Evolutionary conservation across 2,888 invertebrate genomes (phyloP), one percentile per base, ranked within the genome.

Genomic region (Drosophila borealis): DNA sequence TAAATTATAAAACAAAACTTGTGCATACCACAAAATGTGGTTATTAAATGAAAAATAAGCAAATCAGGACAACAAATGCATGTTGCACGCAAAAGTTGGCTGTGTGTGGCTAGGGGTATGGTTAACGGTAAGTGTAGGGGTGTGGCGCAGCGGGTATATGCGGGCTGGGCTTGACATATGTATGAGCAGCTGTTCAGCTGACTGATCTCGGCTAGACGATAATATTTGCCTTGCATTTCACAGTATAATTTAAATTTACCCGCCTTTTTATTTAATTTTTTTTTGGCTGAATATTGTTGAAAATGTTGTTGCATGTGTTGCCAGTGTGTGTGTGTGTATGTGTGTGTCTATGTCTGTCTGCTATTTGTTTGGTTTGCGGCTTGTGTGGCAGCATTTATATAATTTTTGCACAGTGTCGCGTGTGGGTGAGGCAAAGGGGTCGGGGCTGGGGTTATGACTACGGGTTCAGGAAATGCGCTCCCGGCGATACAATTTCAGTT

Each of bases 301-400:
- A 67, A 80, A 68, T 82, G 71, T 80, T 82, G 85, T 69, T 65
- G 78, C 71, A 61, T 63, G 64, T 73, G 62, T 44, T 45, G 34
- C 19, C 29, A 45, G 42, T 39, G 59, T 63, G 25, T 73, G 45
- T 60, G 50, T 55, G 33, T 49, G 60, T 54, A 41, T 54, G 55
- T 61, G 67, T 69, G 50, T 72, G 65, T 74, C 71, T 71, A 62
- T 64, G 46, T 77, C 78, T 72, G 73, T 74, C 62, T 80, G 77
- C 21, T 73, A 70, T 79, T 80, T 86, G 74, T 88, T 86, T 80
- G 85, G 80, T 78, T 78, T 80, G 87, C 68, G 85, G 88, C 77
- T 86, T 85, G 68, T 86, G 81, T 76, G 88, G 78, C 83, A 72
- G 80, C 76, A 87, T 84, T 81, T 81, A 84, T 87, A 82, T 73